phyloP scores from a whole-genome alignment of 92 coral and sea anemone genomes.

The Hydrozoanthus gracilis region DNA sequence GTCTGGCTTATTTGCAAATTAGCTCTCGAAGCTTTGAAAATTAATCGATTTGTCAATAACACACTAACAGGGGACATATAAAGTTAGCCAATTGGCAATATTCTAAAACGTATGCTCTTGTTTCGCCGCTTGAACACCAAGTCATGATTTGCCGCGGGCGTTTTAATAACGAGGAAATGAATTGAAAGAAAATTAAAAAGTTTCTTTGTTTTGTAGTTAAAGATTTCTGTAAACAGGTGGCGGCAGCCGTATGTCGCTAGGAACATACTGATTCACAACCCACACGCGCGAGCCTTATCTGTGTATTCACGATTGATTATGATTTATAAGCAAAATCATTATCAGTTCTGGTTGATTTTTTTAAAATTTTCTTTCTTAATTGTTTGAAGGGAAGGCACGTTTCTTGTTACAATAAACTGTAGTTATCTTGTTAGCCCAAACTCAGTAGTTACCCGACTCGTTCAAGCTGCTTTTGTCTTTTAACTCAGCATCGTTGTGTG shows the following conservation, averaged over 20 bases:
- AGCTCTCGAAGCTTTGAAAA: not conserved
- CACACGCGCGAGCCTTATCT: not conserved
- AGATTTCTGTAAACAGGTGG: conserved; percentile 15
- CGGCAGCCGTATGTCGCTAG: too few species aligned
- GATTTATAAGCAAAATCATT: too few species aligned
- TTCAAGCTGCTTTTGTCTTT: too few species aligned
- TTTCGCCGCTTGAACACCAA: conserved; percentile 13
- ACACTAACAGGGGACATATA: not conserved
- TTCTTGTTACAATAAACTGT: not conserved
- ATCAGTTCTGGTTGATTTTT: not conserved
- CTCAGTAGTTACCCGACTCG: too few species aligned
- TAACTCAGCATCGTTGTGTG: too few species aligned
- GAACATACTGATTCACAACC: not conserved
- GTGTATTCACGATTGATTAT: not conserved
- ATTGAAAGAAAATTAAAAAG: not conserved
- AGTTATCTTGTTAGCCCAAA: not conserved
- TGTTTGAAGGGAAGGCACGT: not conserved
- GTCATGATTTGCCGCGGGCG: not conserved
- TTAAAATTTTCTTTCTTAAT: not conserved
- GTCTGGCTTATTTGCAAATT: conserved; percentile 26
- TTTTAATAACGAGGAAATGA: conserved; percentile 24
- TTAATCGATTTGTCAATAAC: not conserved
- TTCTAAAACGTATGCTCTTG: not conserved
- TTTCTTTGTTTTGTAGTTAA: not conserved
- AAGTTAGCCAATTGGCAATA: not conserved